These are phyloP conservation scores for Fulmarus glacialis DNA, from an alignment of 2,113 vertebrate genomes.

Conservation along the genomic window DNA sequence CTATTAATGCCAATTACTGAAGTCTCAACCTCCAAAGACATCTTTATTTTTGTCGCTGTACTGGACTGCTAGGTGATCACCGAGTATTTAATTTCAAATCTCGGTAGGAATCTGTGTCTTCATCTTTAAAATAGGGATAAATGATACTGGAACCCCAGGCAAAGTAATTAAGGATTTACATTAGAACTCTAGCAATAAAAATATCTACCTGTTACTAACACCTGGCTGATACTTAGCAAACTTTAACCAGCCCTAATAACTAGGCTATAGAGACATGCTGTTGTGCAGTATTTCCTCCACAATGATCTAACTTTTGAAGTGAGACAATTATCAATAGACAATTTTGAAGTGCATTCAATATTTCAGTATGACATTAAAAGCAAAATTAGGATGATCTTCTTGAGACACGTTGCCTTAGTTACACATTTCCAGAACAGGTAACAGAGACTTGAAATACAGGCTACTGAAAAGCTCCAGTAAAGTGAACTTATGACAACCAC, in stretches of 20 bases:
- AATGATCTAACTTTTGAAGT: accelerated
- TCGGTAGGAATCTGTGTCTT: no score
- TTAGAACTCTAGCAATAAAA: not conserved
- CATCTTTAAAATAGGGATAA: not conserved
- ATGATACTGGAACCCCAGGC: no score
- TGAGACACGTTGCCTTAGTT: accelerated
- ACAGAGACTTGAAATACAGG: not conserved
- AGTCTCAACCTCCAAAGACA: not conserved
- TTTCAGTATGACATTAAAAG: not conserved
- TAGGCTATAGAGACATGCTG: accelerated
- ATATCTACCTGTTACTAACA: not conserved
- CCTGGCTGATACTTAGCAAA: not conserved
- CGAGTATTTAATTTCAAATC: not conserved
- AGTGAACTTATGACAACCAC: not conserved
- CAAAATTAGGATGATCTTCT: not conserved
- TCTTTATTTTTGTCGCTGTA: not conserved
- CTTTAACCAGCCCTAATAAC: not conserved
- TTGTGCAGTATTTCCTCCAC: not conserved
- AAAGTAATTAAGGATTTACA: not conserved
- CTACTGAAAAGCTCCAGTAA: not conserved
- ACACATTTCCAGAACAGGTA: not conserved
- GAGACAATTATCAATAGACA: accelerated
- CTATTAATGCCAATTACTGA: not conserved
- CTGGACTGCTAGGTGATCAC: accelerated
- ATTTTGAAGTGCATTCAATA: not conserved